These are phyloP conservation scores for Trinorchestia longiramus DNA, from an alignment of 1,140 invertebrate species.

Conservation along the genomic window DNA sequence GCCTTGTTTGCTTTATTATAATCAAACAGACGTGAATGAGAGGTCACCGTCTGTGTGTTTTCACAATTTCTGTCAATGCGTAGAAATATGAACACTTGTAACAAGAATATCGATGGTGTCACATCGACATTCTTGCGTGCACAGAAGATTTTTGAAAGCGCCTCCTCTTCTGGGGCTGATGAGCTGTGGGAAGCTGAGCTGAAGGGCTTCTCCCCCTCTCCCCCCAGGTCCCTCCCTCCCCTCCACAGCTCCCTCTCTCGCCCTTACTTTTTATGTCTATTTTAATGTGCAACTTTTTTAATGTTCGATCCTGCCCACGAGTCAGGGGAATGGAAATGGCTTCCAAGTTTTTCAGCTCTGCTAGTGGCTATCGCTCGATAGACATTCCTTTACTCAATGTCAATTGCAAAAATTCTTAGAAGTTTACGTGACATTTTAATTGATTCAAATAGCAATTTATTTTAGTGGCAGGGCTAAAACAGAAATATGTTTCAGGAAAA, in stretches of 20 bases:
- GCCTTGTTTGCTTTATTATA: not conserved
- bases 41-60: not conserved
- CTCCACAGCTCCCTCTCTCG: not conserved
- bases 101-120: no score
- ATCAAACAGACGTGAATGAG: not conserved
- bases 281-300: slow-evolving; percentile 19
- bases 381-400: not conserved
- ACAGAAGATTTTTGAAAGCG: not conserved
- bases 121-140: not conserved
- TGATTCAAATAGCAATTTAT: not conserved
- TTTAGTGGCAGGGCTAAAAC: not conserved
- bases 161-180: not conserved
- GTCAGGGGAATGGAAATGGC: slow-evolving; percentile 3
- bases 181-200: not conserved
- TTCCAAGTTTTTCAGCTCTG: not conserved
- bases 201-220: not conserved
- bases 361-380: not conserved
- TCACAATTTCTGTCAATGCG: not conserved
- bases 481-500: not conserved
- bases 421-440: not conserved
- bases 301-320: not conserved
- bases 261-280: slow-evolving; percentile 8
- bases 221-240: not conserved
- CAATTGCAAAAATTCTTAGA: not conserved
- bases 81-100: not conserved